Evolutionary conservation across 2,888 invertebrate species (phyloP), one percentile per base, ranked within the genome.

Genomic region (Acleris literana): DNA sequence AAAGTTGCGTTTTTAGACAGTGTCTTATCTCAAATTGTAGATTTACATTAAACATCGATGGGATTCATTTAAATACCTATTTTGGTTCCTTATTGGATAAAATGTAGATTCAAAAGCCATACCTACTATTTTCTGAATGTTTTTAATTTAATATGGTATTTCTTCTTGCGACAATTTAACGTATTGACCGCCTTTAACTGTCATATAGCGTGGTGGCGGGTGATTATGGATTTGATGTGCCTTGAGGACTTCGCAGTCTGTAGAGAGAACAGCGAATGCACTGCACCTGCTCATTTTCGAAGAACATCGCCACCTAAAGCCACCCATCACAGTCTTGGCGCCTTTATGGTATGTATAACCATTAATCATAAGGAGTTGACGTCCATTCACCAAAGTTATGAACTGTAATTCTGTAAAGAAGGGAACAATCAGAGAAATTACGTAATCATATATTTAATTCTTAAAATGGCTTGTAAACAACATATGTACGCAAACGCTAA

Each of bases 241-340:
- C 5, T 25, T 29, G 2, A n/a, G 1, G 3, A 49, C 4, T 9
- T 22, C 9, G 9, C 44, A 56, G n/a, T 56, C 20, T 22, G 0
- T 1, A 44, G 22, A 2, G n/a, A 56, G 9, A 3, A 44, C 7
- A 20, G 44, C 56, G n/a, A 22, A 44, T 2, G 56, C 56, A 22
- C 22, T 56, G 22, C 56, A 56, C 9, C 25, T 52, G 52, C 52
- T 29, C 52, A 52, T 52, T 52, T 52, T 52, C 16, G 46, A 6
- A 2, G 46, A 46, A 16, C 46, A 46, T 17, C 46, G 46, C 46
- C 46, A 46, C 17, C 46, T 16, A 46, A 5, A 17, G 7, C 46
- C 46, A 7, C n/a, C 6, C 2, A 0, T n/a, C 2, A 46, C 6
- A 1, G 0, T 16, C 46, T 17, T 46, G n/a, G 46, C 2, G 17